phyloP scores from a whole-genome alignment of 2,113 vertebrate genomes.

The Lophotis ruficrista region DNA sequence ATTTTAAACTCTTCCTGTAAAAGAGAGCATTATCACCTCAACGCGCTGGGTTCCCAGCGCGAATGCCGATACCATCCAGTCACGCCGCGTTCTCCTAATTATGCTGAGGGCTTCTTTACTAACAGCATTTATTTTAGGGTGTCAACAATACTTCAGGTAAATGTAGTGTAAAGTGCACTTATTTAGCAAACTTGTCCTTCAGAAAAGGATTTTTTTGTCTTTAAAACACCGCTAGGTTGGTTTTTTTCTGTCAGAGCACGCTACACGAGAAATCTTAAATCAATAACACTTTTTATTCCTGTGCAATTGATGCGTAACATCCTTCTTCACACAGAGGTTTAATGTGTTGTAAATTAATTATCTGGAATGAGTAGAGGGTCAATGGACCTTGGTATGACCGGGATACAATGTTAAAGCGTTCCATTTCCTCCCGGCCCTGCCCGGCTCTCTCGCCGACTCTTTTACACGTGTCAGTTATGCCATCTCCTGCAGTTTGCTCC shows the following conservation, averaged over 20 bases:
- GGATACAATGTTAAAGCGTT: conserved; percentile 67
- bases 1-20: conserved; percentile 80
- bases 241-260: conserved; percentile 42
- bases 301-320: conserved; percentile 76
- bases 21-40: conserved; percentile 70
- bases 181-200: conserved; percentile 68
- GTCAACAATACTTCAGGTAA: conserved; percentile 38
- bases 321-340: conserved; percentile 81
- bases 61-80: conserved; percentile 68
- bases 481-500: conserved; percentile 59
- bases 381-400: conserved; percentile 82
- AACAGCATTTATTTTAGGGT: not conserved
- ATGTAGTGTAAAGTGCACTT: conserved; percentile 40
- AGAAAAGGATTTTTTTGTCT: not conserved
- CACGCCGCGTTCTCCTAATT: conserved; percentile 41
- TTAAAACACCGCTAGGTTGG: conserved; percentile 7
- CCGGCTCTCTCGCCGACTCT: conserved; percentile 30
- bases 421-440: conserved; percentile 66
- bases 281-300: conserved; percentile 76
- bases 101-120: not conserved
- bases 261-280: conserved; percentile 70
- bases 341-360: conserved; percentile 90
- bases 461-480: conserved; percentile 11
- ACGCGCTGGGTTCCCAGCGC: conserved; percentile 62
- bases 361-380: conserved; percentile 81